phyloP scores from a whole-genome alignment of 2,797 vertebrate species.

The Fratercula arctica region DNA sequence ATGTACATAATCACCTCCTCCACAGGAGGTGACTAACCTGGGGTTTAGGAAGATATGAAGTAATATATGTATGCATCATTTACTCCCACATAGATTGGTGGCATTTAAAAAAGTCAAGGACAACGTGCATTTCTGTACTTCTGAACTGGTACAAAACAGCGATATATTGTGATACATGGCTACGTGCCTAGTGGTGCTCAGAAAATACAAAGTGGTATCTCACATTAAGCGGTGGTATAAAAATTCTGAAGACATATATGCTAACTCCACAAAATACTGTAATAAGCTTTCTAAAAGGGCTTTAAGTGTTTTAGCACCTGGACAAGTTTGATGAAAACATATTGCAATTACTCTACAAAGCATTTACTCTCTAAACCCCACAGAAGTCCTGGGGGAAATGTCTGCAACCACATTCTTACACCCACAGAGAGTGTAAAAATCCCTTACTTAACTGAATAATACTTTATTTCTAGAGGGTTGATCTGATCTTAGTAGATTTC shows the following conservation, averaged over 20 bases:
- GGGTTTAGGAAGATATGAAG: neutral
- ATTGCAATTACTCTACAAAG: neutral
- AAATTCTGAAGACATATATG: neutral
- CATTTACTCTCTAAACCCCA: neutral
- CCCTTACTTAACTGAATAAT: neutral
- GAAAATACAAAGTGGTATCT: neutral
- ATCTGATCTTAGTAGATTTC: neutral
- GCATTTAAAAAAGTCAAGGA: neutral
- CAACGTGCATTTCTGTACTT: neutral
- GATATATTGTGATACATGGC: neutral
- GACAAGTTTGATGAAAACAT: neutral
- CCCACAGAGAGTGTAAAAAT: neutral
- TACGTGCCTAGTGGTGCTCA: neutral
- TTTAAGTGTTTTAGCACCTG: neutral
- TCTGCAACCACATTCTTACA: neutral
- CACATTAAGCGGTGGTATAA: neutral
- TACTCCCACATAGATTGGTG: neutral
- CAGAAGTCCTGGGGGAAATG: neutral
- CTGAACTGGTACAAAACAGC: neutral
- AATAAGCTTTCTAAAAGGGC: neutral
- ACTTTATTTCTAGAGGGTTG: neutral
- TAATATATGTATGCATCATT: neutral
- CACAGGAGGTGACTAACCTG: neutral
- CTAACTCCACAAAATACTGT: neutral
- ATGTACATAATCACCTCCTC: neutral